phyloP scores from a whole-genome alignment of 2,888 invertebrate species.

The Blomia tropicalis region DNA sequence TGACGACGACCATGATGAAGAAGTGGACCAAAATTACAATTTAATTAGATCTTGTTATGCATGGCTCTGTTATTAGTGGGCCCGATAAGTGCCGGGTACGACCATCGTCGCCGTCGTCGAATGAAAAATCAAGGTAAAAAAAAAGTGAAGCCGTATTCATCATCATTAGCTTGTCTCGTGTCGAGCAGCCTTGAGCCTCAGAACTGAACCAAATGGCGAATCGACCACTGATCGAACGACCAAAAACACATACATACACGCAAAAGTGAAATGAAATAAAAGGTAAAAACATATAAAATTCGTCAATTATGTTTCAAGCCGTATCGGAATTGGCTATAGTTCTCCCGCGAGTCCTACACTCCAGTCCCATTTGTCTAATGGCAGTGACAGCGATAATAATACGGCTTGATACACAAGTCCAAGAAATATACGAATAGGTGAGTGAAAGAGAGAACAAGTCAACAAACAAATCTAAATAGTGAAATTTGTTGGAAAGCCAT shows the following conservation, averaged over 20 bases:
- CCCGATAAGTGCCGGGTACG: slow-evolving; percentile 3
- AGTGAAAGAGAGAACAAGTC: no score
- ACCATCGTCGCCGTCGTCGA: not conserved
- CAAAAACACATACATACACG: not conserved
- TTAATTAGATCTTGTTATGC: slow-evolving; percentile 14
- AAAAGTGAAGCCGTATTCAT: not conserved
- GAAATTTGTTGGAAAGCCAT: no score
- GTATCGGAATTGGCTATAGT: no score
- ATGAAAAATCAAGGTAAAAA: not conserved
- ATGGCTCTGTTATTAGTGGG: slow-evolving; percentile 10
- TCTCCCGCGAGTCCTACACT: no score
- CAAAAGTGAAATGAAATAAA: not conserved
- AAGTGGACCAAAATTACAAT: slow-evolving; percentile 2
- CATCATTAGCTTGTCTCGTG: not conserved
- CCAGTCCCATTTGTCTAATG: slow-evolving; percentile 4
- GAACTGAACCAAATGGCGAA: no score
- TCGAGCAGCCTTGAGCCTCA: no score
- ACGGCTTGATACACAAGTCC: no score
- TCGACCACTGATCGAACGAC: no score
- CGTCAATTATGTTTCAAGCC: slow-evolving; percentile 3
- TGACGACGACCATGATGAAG: not conserved
- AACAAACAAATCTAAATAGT: no score
- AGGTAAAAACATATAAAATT: not conserved
- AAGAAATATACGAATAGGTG: no score
- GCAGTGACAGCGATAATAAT: slow-evolving; percentile 8